These are phyloP conservation scores for Petrocephalus sullivani DNA, from an alignment of 2,797 vertebrate genomes.

Conservation along the genomic window DNA sequence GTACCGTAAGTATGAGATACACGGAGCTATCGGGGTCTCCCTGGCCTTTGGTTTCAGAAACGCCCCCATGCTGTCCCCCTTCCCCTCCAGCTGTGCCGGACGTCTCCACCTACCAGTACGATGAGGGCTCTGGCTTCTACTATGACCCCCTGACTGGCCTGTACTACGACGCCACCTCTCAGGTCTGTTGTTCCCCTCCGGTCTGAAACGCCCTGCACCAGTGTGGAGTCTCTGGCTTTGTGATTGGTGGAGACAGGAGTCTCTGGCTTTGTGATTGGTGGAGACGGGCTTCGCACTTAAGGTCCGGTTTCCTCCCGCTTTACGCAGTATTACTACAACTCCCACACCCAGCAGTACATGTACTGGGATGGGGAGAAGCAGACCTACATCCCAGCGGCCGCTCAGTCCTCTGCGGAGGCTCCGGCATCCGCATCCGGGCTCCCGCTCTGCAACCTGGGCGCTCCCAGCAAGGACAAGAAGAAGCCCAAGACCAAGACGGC, in stretches of 20 bases:
- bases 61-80: background rate
- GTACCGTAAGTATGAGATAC: conserved; percentile 59
- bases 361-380: conserved; percentile 85
- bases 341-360: conserved; percentile 80
- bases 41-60: background rate
- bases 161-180: conserved; percentile 84
- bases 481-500: conserved; percentile 87
- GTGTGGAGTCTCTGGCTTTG: background rate
- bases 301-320: background rate
- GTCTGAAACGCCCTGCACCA: background rate
- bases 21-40: background rate
- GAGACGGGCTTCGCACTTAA: background rate
- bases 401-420: conserved; percentile 55
- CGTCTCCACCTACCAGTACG: conserved; percentile 84
- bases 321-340: conserved; percentile 81
- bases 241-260: background rate
- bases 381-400: conserved; percentile 70
- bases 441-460: conserved; percentile 40
- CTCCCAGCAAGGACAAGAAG: conserved; percentile 75
- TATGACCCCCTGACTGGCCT: conserved; percentile 84
- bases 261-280: background rate
- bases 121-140: conserved; percentile 82
- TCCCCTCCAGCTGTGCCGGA: conserved; percentile 73
- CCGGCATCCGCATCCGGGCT: conserved; percentile 23
- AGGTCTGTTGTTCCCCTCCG: conserved; percentile 52